Conservation (phyloP, 1,140 invertebrate species). For the Forficula auricularia region DNA sequence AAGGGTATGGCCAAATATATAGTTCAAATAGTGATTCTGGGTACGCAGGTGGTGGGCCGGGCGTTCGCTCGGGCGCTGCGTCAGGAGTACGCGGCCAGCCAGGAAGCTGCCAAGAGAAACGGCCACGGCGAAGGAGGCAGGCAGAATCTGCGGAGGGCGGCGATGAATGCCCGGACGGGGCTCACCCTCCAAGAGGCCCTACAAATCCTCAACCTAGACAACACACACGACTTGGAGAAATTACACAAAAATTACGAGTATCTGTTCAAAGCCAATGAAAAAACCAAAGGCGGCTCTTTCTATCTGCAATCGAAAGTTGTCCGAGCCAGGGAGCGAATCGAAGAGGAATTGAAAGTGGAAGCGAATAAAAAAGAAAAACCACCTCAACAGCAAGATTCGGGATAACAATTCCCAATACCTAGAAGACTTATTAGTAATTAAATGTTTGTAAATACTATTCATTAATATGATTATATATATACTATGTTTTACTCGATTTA, state of each 20-base stretch:
- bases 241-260: constrained; percentile 72
- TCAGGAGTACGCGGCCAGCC: constrained; percentile 68
- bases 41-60: constrained; percentile 70
- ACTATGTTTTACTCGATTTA: too few species aligned
- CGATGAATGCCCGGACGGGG: constrained; percentile 56
- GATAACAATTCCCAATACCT: too few species aligned
- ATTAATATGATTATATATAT: too few species aligned
- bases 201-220: constrained; percentile 78
- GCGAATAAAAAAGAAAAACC: constrained; percentile 1
- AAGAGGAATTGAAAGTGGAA: constrained; percentile 44
- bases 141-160: constrained; percentile 48
- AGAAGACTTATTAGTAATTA: too few species aligned
- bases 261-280: constrained; percentile 83
- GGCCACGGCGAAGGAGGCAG: too few species aligned
- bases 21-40: constrained; percentile 74
- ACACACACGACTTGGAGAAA: constrained; percentile 42
- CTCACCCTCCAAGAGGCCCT: constrained; percentile 80
- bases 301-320: constrained; percentile 96
- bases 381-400: background rate
- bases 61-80: constrained; percentile 77
- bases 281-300: constrained; percentile 83
- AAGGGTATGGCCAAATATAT: constrained; percentile 95
- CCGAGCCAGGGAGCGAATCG: constrained; percentile 78
- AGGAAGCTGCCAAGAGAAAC: constrained; percentile 63
- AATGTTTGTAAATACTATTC: too few species aligned